Evolutionary conservation across 2,113 vertebrate species (phyloP), one percentile per base, ranked within the genome.

Genomic region (Globicephala melas): DNA sequence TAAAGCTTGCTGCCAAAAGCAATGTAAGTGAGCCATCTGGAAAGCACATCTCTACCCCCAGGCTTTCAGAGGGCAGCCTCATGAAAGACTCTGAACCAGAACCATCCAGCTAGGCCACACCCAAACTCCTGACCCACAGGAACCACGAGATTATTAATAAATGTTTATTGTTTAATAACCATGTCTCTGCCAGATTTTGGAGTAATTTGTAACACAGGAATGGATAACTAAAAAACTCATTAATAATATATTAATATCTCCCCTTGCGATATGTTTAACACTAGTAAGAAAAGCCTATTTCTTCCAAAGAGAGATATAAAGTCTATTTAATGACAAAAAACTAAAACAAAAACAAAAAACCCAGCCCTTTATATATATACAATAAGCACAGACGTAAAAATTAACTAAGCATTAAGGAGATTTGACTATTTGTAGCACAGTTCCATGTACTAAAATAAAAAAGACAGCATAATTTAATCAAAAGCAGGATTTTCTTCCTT

Each of bases 301-400:
- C 55, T 87, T 95, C 73, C 38, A 44, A 91, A 81, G 97, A 50
- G 55, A 94, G 85, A 53, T 79, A 50, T 91, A 92, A 13, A 53
- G 53, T 38, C 38, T 70, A 80, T 76, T 86, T 67, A 80, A 93
- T 44, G 18, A 58, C 18, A 77, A 92, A 31, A 89, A 23, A 26
- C 8, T 47, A 44, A 36, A 53, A 86, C 90, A 23, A 82, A 15
- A 20, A 60, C 28, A n/a, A 95, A 5, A 68, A 85, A 85, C 3
- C 92, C 15, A 18, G 82, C 7, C 47, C 33, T 91, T 91, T 71
- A 71, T 25, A 77, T 13, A 77, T 11, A 80, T n/a, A 95, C 5
- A 94, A 44, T 77, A 89, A 33, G 17, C 17, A 93, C 15, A 94
- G 86, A 93, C 63, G 38, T 74, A 94, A 91, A 96, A 85, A 79